A percentile compares a stretch with the other conserved stretches of the same genome.
Conservation (phyloP, 2,888 invertebrate species). For the Cistogaster globosa region DNA sequence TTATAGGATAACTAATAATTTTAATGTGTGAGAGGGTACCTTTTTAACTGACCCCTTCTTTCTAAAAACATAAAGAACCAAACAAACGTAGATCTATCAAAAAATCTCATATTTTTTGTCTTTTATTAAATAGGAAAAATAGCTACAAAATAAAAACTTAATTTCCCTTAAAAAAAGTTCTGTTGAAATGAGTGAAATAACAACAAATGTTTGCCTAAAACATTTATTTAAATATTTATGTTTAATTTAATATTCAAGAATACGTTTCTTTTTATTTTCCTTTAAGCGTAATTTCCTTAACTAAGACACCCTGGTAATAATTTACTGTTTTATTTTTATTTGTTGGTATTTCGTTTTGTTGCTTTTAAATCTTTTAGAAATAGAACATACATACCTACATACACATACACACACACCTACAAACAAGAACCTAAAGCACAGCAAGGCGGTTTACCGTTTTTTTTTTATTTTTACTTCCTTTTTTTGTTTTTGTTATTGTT, state of each 20-base stretch:
- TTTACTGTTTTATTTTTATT: not conserved
- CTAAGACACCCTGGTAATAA: not conserved
- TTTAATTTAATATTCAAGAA: conserved; percentile 57
- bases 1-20: no score
- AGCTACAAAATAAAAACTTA: not conserved
- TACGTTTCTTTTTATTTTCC: not conserved
- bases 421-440: not conserved
- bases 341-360: not conserved
- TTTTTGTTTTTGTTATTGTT: not conserved
- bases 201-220: conserved; percentile 27
- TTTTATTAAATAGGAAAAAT: no score
- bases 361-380: conserved; percentile 9
- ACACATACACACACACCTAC: not conserved
- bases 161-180: not conserved
- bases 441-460: conserved; percentile 3
- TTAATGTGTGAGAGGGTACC: no score
- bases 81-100: no score
- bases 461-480: no score
- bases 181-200: not conserved
- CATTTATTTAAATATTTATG: conserved; percentile 61
- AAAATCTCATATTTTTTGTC: no score
- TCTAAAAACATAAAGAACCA: no score
- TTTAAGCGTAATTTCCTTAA: not conserved
- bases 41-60: no score
- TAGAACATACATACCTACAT: not conserved